A percentile compares a stretch with the other conserved stretches of the same genome.
Evolutionary conservation across 2,888 invertebrate genomes (phyloP).

Genomic region (Pristionchus fissidentatus): DNA sequence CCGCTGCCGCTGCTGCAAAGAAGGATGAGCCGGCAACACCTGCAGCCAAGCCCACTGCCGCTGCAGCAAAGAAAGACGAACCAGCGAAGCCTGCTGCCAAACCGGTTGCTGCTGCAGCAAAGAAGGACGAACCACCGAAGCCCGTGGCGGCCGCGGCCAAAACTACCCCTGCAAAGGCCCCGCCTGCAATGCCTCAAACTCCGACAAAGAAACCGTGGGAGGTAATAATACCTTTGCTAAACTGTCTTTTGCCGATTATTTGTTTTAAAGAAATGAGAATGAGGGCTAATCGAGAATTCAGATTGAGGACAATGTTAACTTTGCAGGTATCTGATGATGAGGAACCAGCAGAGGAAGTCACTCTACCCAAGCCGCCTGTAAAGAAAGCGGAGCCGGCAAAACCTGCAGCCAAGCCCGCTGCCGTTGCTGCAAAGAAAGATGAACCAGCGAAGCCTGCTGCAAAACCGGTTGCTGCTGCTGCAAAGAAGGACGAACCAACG

Average conservation of each 20-base stretch:
- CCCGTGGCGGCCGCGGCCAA: too few relatives aligned
- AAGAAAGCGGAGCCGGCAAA: background rate
- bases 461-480: background rate
- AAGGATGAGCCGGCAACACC: too few relatives aligned
- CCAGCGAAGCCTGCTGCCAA: background rate
- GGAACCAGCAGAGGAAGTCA: background rate
- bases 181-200: background rate
- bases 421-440: background rate
- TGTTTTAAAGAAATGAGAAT: too few relatives aligned
- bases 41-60: background rate
- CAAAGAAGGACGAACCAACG: background rate
- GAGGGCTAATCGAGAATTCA: too few relatives aligned
- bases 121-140: background rate
- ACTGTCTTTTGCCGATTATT: too few relatives aligned
- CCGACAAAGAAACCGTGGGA: conserved; percentile 20
- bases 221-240: too few relatives aligned
- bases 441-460: background rate
- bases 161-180: too few relatives aligned
- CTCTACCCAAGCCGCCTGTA: background rate
- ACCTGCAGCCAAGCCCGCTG: background rate
- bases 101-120: background rate
- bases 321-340: conserved; percentile 1
- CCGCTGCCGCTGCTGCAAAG: background rate
- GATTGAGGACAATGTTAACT: too few relatives aligned
- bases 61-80: background rate